Base-by-base conservation (phyloP, 1,140 invertebrate species). In the Plodia interpunctella region DNA sequence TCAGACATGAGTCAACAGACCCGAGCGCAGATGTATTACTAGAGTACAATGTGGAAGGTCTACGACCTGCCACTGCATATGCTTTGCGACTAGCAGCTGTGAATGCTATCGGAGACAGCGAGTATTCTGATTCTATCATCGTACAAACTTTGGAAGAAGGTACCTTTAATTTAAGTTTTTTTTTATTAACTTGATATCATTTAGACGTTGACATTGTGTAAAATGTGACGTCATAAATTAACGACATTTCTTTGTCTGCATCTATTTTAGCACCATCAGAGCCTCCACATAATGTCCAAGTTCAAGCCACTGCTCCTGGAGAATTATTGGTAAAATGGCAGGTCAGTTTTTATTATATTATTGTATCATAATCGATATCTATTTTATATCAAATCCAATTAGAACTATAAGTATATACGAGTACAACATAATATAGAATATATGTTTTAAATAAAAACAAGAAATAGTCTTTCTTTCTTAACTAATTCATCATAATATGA, bases 71-170 rank as follows among this genome's bases (percentile, higher is more conserved):
- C 0, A 95, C 94, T 0, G 92, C 92, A 0, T 98, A 97, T 63
- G 92, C 94, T 25, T 90, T 97, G 62, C 90, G 96, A 9, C 91
- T 97, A 38, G 92, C 95, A 54, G 96, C 96, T 3, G 93, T 96
- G 63, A 97, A 97, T 80, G 92, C 93, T 58, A 94, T 97, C 35
- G 96, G 96, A 30, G 91, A 93, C 15, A 96, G 96, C 59, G 88
- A 93, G 19, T 94, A 95, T 21, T 96, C 96, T 9, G 92, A 94
- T 19, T 88, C 93, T 0, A 92, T 95, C 11, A 92, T 93, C 8
- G 92, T 95, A 5, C 93, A 93, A 72, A 97, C 96, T 18, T 91
- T 95, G 64, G 96, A 97, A 91, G 96, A 97, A 93, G 95, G 88
- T 88, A 59, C 21, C 21, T 25, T 2, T 3, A 25, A 3, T 25